A percentile compares a stretch with the other conserved stretches of the same genome.
Conservation (phyloP, 2,888 invertebrate genomes). For the Macrophya annulata region DNA sequence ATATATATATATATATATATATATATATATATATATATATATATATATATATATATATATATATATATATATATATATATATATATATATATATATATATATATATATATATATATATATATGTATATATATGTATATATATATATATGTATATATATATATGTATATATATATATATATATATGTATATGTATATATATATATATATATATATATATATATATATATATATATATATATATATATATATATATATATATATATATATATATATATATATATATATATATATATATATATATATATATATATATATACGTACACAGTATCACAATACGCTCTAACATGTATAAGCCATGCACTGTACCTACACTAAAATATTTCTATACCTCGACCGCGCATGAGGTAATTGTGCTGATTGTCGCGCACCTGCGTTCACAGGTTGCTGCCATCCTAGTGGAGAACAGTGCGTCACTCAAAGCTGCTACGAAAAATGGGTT, state of each 20-base stretch:
- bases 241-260: background rate
- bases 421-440: slow-evolving; percentile 67
- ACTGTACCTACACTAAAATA: background rate
- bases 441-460: slow-evolving; percentile 94
- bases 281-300: background rate
- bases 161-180: too few species aligned
- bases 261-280: background rate
- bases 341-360: background rate
- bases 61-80: background rate
- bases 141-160: background rate
- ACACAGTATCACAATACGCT: background rate
- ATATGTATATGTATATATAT: background rate
- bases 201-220: background rate
- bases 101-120: background rate
- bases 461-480: slow-evolving; percentile 93
- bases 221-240: background rate
- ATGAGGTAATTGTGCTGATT: background rate
- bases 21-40: background rate
- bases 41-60: background rate
- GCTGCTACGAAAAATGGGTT: slow-evolving; percentile 98
- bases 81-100: background rate
- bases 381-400: background rate
- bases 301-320: background rate
- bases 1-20: background rate
- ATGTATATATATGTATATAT: background rate